A percentile compares a stretch with the other conserved stretches of the same genome.
Evolutionary conservation across 2,888 invertebrate species (phyloP).

Genomic region (Drosophila nigricruria): DNA sequence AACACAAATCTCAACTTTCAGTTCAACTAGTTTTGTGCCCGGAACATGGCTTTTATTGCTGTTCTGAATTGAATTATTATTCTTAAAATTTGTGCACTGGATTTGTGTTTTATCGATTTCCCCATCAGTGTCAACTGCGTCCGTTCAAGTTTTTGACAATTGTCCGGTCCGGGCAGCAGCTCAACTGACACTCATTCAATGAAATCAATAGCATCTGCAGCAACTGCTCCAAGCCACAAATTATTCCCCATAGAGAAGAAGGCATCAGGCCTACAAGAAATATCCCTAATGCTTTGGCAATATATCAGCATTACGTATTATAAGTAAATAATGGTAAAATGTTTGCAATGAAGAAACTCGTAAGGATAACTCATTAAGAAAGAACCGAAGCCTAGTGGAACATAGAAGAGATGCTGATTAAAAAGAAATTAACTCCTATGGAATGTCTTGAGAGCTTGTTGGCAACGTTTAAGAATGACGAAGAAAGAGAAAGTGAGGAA

Average conservation of each 20-base stretch:
- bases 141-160: conserved; percentile 11
- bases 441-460: not conserved
- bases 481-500: not conserved
- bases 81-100: conserved; percentile 44
- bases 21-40: conserved; percentile 43
- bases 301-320: not conserved
- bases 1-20: conserved; percentile 43
- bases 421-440: not conserved
- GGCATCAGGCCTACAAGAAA: not conserved
- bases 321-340: not conserved
- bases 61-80: conserved; percentile 65
- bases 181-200: conserved; percentile 6
- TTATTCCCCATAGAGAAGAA: not conserved
- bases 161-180: conserved; percentile 5
- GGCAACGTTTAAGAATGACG: not conserved
- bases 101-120: conserved; percentile 45
- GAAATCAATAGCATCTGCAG: conserved; percentile 3
- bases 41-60: conserved; percentile 26
- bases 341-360: not conserved
- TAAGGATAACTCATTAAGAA: not conserved
- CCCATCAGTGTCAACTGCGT: conserved; percentile 39
- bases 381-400: not conserved
- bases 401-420: not conserved
- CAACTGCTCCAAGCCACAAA: not conserved
- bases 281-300: not conserved